Evolutionary conservation across 2,113 vertebrate species (phyloP), one percentile per base, ranked within the genome.

Genomic region (Clarias batrachus): DNA sequence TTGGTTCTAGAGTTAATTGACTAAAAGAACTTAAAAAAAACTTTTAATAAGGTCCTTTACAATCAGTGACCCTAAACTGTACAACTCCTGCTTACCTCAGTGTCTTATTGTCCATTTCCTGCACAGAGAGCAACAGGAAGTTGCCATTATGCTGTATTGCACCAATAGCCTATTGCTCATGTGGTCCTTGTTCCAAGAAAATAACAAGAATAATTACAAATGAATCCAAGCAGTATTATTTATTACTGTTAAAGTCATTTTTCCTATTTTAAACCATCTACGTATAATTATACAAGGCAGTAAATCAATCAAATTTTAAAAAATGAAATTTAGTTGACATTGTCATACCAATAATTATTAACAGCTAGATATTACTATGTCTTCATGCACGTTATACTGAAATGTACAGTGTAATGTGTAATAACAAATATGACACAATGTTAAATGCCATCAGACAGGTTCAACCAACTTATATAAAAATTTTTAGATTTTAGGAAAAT

Each of bases 91-190:
- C 21, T 82, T 76, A 73, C 83, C 63, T 88, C 74, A 85, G 68
- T 85, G 79, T 70, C 66, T 56, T 63, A 57, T 59, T 62, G 63
- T 86, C 86, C 63, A 86, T 88, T 88, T 88, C 80, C 79, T 83
- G 79, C 54, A 48, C 79, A 86, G 48, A 85, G 30, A 79, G 84
- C 68, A 71, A 70, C 74, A 86, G 85, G 73, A 65, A 83, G 81
- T 27, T 57, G 63, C 63, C 80, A 86, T 86, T 73, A 86, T 78
- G 25, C 63, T 23, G 63, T 62, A 71, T 62, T 88, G 56, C 33
- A 63, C 63, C 78, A 30, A 60, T 80, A 85, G 68, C 33, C 60
- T 82, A 80, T 41, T 66, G 78, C 19, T 85, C 84, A 88, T 70
- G 13, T n/a, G 76, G 33, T 82, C 37, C 37, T 19, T 88, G 48